A percentile compares a stretch with the other conserved stretches of the same genome.
These are phyloP conservation scores for Watsonalla cultraria DNA, from an alignment of 2,888 invertebrate genomes.

Conservation along the genomic window DNA sequence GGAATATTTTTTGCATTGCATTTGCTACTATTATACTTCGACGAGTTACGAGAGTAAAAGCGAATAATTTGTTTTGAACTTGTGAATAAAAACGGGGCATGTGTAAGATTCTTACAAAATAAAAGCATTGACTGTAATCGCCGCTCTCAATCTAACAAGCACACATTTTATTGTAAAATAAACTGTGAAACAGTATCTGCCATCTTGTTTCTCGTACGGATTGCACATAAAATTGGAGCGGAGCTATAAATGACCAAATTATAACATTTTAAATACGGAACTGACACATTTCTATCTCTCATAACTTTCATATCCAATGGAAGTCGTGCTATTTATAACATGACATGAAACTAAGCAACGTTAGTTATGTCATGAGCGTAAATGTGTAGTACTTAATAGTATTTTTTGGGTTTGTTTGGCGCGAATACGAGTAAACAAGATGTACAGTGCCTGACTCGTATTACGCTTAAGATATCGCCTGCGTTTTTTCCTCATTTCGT, in stretches of 20 bases:
- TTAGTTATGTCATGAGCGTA: too few relatives aligned
- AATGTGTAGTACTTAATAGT: too few relatives aligned
- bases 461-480: too few relatives aligned
- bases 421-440: slow-evolving; percentile 4
- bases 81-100: too few relatives aligned
- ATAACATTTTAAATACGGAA: slow-evolving; percentile 47
- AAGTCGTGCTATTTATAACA: slow-evolving; percentile 54
- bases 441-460: too few relatives aligned
- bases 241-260: slow-evolving; percentile 18
- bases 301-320: slow-evolving; percentile 38
- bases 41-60: too few relatives aligned
- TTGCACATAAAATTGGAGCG: slow-evolving; percentile 24
- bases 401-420: too few relatives aligned
- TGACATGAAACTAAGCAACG: slow-evolving; percentile 54
- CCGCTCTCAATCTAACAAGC: not conserved
- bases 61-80: too few relatives aligned
- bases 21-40: too few relatives aligned
- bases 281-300: slow-evolving; percentile 49
- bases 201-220: slow-evolving; percentile 3
- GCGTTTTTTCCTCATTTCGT: too few relatives aligned
- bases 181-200: slow-evolving; percentile 14
- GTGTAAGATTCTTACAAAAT: not conserved
- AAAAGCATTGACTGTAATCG: not conserved
- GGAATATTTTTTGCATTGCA: too few relatives aligned
- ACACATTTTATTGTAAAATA: slow-evolving; percentile 17